phyloP scores from a whole-genome alignment of 1,140 invertebrate genomes.

The Drosophila pruinosa region DNA sequence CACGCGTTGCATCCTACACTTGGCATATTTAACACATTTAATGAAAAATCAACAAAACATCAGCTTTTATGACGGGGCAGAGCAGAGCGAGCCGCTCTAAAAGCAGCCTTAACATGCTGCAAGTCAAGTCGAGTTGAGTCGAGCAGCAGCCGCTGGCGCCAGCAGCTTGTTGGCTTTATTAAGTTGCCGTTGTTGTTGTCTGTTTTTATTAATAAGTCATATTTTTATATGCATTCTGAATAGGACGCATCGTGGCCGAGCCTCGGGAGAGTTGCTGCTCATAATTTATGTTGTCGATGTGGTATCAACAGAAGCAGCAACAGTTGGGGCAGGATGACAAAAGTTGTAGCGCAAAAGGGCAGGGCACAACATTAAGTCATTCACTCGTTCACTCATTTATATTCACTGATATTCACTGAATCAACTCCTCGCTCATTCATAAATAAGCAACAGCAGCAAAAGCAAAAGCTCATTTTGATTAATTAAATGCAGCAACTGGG shows the following conservation, averaged over 20 bases:
- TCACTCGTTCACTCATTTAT: conserved; percentile 47
- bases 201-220: conserved; percentile 80
- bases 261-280: conserved; percentile 31
- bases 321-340: conserved; percentile 37
- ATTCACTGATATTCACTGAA: conserved; percentile 35
- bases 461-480: conserved; percentile 71
- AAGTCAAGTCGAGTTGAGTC: not conserved
- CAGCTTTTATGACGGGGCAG: conserved; percentile 67
- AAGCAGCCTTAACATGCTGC: conserved; percentile 16
- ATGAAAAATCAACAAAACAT: conserved; percentile 79
- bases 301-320: conserved; percentile 22
- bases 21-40: conserved; percentile 81
- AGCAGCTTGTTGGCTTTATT: conserved; percentile 69
- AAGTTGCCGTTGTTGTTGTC: conserved; percentile 67
- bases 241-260: conserved; percentile 6
- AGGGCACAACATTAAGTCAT: conserved; percentile 40
- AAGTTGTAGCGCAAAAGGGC: conserved; percentile 25
- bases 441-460: conserved; percentile 38
- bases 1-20: conserved; percentile 69
- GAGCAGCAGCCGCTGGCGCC: conserved; percentile 51
- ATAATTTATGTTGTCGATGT: conserved; percentile 70
- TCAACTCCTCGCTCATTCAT: conserved; percentile 53
- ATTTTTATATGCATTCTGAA: conserved; percentile 65
- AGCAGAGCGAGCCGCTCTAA: conserved; percentile 23
- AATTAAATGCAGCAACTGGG: conserved; percentile 69